Conservation (phyloP, 2,113 vertebrate genomes). For the Oryzias celebensis region DNA sequence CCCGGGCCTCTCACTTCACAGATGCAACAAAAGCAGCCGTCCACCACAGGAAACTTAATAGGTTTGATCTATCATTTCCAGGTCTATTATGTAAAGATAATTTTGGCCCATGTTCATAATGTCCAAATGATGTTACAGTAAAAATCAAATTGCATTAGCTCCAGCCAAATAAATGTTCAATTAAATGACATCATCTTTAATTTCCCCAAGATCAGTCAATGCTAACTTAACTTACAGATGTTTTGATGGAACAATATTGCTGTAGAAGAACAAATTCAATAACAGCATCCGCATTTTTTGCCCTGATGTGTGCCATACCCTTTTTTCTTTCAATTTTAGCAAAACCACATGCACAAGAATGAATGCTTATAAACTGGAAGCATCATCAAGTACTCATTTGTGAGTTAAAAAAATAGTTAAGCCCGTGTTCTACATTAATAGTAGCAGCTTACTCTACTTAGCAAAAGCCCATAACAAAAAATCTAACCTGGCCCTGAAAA, state of each 20-base stretch:
- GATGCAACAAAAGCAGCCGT: conserved; percentile 60
- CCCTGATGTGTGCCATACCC: conserved; percentile 13
- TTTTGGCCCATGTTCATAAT: conserved; percentile 56
- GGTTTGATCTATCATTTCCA: conserved; percentile 67
- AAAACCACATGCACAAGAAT: neutral
- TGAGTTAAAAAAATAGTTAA: conserved; percentile 4
- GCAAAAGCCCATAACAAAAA: conserved; percentile 19
- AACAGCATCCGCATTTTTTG: conserved; percentile 43
- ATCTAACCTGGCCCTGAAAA: conserved; percentile 39
- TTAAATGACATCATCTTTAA: conserved; percentile 69
- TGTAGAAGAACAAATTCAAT: conserved; percentile 50
- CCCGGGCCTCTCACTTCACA: conserved; percentile 60
- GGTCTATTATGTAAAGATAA: conserved; percentile 70
- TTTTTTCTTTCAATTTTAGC: conserved; percentile 11
- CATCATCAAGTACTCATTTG: neutral
- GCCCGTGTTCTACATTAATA: conserved; percentile 34
- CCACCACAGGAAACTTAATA: conserved; percentile 58
- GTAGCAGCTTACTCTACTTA: conserved; percentile 47
- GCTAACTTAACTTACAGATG: conserved; percentile 61
- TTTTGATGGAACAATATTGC: conserved; percentile 48
- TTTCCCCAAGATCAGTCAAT: conserved; percentile 62
- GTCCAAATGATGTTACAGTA: conserved; percentile 63
- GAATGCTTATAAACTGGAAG: neutral
- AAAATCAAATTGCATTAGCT: conserved; percentile 63
- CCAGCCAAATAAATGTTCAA: conserved; percentile 64